Conservation (phyloP, 2,888 invertebrate genomes). For the Ennomos erosarius region DNA sequence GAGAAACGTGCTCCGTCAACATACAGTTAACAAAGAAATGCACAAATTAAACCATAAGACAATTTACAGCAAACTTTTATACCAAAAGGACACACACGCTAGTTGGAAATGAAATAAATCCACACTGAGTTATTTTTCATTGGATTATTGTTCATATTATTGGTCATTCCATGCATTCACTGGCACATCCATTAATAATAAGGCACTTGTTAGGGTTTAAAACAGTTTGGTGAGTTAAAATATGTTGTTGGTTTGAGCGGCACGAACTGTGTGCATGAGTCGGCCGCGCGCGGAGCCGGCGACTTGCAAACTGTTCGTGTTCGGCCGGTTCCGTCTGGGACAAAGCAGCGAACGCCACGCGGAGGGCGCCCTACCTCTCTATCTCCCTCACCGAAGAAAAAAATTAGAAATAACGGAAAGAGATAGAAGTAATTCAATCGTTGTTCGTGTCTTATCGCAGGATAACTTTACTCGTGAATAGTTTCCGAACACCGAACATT, state of each 20-base stretch:
- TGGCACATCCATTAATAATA: conserved; percentile 81
- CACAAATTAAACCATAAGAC: conserved; percentile 58
- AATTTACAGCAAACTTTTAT: conserved; percentile 67
- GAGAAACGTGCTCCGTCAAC: conserved; percentile 69
- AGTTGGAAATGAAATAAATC: conserved; percentile 60
- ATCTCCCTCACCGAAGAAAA: conserved; percentile 70
- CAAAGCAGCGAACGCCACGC: conserved; percentile 78
- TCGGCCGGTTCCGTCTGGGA: conserved; percentile 73
- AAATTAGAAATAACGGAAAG: conserved; percentile 59
- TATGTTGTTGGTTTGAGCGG: conserved; percentile 75
- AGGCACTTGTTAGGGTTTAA: conserved; percentile 75
- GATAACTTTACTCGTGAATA: conserved; percentile 80
- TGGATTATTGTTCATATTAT: conserved; percentile 56
- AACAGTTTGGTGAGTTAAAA: conserved; percentile 67
- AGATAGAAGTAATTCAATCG: conserved; percentile 62
- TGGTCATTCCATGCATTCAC: conserved; percentile 76
- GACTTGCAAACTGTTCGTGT: conserved; percentile 83
- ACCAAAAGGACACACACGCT: conserved; percentile 81
- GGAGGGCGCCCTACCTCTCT: conserved; percentile 76
- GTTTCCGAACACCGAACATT: conserved; percentile 64
- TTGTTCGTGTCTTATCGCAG: conserved; percentile 76
- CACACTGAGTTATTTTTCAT: conserved; percentile 70
- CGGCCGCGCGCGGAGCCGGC: conserved; percentile 81
- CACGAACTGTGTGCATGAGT: conserved; percentile 74
- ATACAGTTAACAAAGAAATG: conserved; percentile 67